phyloP scores from a whole-genome alignment of 2,888 invertebrate genomes.

The Platypus cylindrus region DNA sequence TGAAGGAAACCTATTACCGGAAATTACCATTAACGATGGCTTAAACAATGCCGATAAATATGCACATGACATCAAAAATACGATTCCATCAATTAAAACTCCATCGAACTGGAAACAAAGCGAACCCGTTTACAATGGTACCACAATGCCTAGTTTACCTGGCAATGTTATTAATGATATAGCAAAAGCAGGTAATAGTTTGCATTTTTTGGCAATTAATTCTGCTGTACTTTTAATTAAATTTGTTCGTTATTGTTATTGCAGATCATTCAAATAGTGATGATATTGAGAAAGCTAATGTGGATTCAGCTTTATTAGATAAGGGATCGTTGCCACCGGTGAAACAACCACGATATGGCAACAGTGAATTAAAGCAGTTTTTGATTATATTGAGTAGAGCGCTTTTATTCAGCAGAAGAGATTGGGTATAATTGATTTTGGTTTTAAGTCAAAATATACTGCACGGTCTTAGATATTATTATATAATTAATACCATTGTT shows the following conservation, averaged over 20 bases:
- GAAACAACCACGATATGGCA: constrained; percentile 67
- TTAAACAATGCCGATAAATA: constrained; percentile 36
- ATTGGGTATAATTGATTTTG: constrained; percentile 63
- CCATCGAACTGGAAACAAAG: constrained; percentile 6
- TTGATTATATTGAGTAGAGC: constrained; percentile 79
- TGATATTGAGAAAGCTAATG: constrained; percentile 49
- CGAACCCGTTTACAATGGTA: constrained; percentile 26
- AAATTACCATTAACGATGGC: constrained; percentile 29
- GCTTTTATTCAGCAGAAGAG: constrained; percentile 70
- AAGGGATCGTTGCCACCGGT: constrained; percentile 40
- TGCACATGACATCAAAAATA: constrained; percentile 23
- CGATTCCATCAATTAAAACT: constrained; percentile 11
- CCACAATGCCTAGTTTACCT: constrained; percentile 41
- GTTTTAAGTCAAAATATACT: no score
- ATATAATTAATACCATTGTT: no score
- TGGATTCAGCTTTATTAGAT: constrained; percentile 50
- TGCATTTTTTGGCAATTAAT: no score
- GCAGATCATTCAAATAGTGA: constrained; percentile 9
- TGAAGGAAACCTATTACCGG: constrained; percentile 56
- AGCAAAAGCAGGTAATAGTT: no score
- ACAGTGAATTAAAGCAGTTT: constrained; percentile 70
- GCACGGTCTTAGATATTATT: no score
- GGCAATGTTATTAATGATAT: constrained; percentile 52
- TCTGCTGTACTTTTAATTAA: neutral
- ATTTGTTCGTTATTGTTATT: constrained; percentile 1